Evolutionary conservation across 2,888 invertebrate genomes (phyloP).

Genomic region (Dysmachus trigonus): DNA sequence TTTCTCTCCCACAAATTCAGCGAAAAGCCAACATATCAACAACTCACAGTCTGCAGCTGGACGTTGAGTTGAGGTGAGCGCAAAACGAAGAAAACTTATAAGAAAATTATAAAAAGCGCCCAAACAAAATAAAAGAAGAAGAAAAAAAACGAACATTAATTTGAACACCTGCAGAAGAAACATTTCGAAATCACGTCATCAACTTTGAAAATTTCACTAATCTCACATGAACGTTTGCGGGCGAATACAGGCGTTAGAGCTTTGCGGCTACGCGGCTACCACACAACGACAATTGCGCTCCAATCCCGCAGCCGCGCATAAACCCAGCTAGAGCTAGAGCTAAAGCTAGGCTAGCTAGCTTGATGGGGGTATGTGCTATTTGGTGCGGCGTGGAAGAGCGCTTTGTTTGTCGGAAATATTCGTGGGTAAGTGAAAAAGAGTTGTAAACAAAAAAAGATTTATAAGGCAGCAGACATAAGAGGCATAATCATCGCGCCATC

Average conservation of each 20-base stretch:
- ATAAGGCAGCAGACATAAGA: conserved; percentile 18
- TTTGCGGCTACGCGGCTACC: background rate
- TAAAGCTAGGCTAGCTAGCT: background rate
- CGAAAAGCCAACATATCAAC: conserved; percentile 9
- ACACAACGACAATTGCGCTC: background rate
- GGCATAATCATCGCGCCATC: conserved; percentile 40
- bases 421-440: conserved; percentile 3
- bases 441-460: conserved; percentile 27
- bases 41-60: conserved; percentile 17
- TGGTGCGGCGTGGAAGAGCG: background rate
- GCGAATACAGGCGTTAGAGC: conserved; percentile 5
- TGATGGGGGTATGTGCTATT: background rate
- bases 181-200: conserved; percentile 50
- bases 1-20: background rate
- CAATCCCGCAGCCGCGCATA: background rate
- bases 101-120: background rate
- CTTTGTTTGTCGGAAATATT: conserved; percentile 17
- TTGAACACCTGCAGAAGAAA: conserved; percentile 50
- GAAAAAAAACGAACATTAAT: conserved; percentile 28
- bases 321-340: background rate
- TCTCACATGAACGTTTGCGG: conserved; percentile 25
- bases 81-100: conserved; percentile 1
- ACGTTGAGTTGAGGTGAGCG: conserved; percentile 9
- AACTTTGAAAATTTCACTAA: conserved; percentile 43
- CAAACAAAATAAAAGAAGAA: background rate